phyloP scores from a whole-genome alignment of 2,888 invertebrate genomes.

The Lasioglossum calceatum region DNA sequence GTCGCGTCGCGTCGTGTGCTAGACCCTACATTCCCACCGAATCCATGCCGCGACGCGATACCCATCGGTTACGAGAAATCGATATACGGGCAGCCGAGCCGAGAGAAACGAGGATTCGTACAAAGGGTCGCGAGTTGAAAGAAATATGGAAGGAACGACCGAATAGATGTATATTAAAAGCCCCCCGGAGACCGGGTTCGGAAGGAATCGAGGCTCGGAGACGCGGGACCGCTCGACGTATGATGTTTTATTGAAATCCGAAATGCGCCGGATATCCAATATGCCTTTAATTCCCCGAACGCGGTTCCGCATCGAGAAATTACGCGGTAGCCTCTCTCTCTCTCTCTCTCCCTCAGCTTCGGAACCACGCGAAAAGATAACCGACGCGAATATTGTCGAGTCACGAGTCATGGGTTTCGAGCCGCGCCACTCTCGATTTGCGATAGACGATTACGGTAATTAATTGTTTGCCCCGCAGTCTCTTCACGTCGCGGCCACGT shows the following conservation, averaged over 20 bases:
- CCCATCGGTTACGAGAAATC: not conserved
- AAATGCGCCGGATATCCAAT: not conserved
- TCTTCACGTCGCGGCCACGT: not conserved
- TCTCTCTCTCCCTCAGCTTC: not conserved
- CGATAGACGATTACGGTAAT: not conserved
- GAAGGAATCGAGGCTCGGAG: not conserved
- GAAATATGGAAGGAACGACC: not conserved
- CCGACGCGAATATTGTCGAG: not conserved
- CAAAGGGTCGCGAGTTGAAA: not conserved
- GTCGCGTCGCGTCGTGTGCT: not conserved
- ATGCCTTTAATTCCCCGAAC: not conserved
- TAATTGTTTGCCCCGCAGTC: not conserved
- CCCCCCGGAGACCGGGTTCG: not conserved
- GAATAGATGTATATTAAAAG: not conserved
- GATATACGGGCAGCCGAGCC: not conserved
- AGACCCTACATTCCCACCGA: not conserved
- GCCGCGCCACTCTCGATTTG: not conserved
- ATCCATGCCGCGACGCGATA: not conserved
- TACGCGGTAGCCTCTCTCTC: not conserved
- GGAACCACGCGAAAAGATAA: not conserved
- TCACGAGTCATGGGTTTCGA: not conserved
- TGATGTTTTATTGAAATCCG: conserved; percentile 12
- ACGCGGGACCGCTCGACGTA: not conserved
- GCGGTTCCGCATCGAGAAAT: not conserved
- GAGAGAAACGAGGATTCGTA: not conserved